Evolutionary conservation across 2,113 vertebrate genomes (phyloP), one percentile per base, ranked within the genome.

Genomic region (Chunga burmeisteri): DNA sequence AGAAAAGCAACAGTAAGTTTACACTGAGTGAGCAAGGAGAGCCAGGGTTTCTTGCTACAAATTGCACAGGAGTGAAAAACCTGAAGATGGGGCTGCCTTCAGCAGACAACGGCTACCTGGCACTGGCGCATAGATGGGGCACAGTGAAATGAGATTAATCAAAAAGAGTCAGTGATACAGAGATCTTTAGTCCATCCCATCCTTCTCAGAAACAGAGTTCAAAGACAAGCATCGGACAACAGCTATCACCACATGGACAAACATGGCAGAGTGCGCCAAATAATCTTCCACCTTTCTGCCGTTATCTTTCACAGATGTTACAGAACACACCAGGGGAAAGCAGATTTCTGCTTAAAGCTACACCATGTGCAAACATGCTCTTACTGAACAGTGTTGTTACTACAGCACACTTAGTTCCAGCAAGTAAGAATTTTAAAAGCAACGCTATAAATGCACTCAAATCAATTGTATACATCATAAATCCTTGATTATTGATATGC

Each of bases 141-240:
- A 26, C 38, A 23, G 30, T 6, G 59, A 88, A 65, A 46, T 6
- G 22, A 74, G 46, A 88, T 89, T 90, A 78, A 86, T 84, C 79
- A 66, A 36, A 53, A 42, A 49, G 30, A 70, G 63, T 23, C 91
- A 74, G 59, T 10, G 32, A 38, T 17, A 55, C 56, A 27, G 46
- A 56, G 75, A 70, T 50, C 77, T 93, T 84, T 58, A 78, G 61
- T 55, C 38, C 29, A 53, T 40, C 20, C 16, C 42, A n/a, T 93
- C 82, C 84, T 83, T 83, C 91, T 92, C 53, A 61, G 38, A 68
- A 72, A 22, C 30, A 65, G 71, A 88, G 78, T 73, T 92, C 93
- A 87, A 75, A 90, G 87, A 88, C 53, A 66, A 88, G 74, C 46
- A 42, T 80, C 3, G 12, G 67, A 73, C 79, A 77, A 27, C 47